Base-by-base conservation (phyloP, 2,113 vertebrate species). In the Daubentonia madagascariensis region DNA sequence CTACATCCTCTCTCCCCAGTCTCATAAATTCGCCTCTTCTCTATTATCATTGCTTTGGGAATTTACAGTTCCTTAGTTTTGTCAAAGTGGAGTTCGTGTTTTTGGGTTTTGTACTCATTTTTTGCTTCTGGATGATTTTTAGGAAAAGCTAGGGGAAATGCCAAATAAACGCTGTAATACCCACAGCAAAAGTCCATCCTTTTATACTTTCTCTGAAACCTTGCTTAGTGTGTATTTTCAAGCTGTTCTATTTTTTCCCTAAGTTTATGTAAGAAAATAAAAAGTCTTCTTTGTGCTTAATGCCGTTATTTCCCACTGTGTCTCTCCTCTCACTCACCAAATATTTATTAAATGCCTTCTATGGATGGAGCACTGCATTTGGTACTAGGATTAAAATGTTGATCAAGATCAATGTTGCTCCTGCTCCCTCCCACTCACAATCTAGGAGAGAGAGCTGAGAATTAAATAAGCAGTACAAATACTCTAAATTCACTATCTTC, bases 231-330 rank as follows among this genome's bases (percentile, higher is more conserved):
- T 54, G 23, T 43, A 67, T 88, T 90, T 93, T 94, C 70, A 84
- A 94, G 45, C 68, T 81, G 11, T 48, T 93, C 32, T 90, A 20
- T 50, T 63, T 84, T 20, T 22, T 20, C 1, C 52, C 40, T 61
- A 93, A 93, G 59, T 93, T 65, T 95, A 81, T 43, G 68, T 45
- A 91, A 87, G 37, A 79, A 96, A 91, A 28, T 79, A 37, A 89
- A 94, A 91, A 16, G 23, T 13, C 12, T 90, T 35, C 35, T 16
- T 81, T 13, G 1, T 37, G 28, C 7, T 78, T 50, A 63, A 89
- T 80, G 79, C 18, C 54, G n/a, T 86, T 45, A 79, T 54, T 30
- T 76, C 35, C n/a, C n/a, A 68, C 65, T 85, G 30, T 67, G 25
- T 63, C 54, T 84, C 43, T 95, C 50, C 90, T 68, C 11, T 61